Evolutionary conservation across 2,888 invertebrate species (phyloP).

Genomic region (Leptarthrus brevirostris): DNA sequence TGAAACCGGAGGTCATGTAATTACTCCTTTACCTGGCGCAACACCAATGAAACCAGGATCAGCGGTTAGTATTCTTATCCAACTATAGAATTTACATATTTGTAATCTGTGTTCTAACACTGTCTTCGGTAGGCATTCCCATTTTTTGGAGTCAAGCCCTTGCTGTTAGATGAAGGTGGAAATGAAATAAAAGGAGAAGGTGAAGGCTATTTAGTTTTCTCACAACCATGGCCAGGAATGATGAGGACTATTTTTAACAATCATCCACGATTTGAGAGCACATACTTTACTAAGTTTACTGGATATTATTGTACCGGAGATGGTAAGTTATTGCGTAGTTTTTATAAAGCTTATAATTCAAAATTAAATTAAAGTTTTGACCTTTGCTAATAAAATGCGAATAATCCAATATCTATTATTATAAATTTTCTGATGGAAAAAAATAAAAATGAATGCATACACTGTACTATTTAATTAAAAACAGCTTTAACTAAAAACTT

Average conservation of each 20-base stretch:
- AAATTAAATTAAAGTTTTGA: too few relatives aligned
- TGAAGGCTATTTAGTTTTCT: slow-evolving; percentile 95
- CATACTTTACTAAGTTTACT: slow-evolving; percentile 95
- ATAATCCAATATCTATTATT: too few relatives aligned
- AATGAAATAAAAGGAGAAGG: slow-evolving; percentile 86
- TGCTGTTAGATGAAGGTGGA: slow-evolving; percentile 88
- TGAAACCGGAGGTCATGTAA: slow-evolving; percentile 97
- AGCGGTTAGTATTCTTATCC: slow-evolving; percentile 76
- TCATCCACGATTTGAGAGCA: slow-evolving; percentile 88
- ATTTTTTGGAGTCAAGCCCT: slow-evolving; percentile 96
- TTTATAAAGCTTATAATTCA: background rate
- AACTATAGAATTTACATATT: background rate
- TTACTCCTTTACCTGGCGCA: slow-evolving; percentile 95
- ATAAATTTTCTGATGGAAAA: too few relatives aligned
- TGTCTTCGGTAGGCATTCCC: slow-evolving; percentile 81
- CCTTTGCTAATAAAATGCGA: too few relatives aligned
- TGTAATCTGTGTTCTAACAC: too few relatives aligned
- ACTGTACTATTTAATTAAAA: too few relatives aligned
- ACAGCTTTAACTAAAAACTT: too few relatives aligned
- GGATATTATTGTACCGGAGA: slow-evolving; percentile 99
- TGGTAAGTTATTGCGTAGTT: slow-evolving; percentile 72
- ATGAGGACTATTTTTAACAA: slow-evolving; percentile 95
- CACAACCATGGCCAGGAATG: slow-evolving; percentile 97
- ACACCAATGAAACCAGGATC: slow-evolving; percentile 98
- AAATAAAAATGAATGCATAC: too few relatives aligned